Evolutionary conservation across 2,888 invertebrate genomes (phyloP).

Genomic region (Altica lythri): DNA sequence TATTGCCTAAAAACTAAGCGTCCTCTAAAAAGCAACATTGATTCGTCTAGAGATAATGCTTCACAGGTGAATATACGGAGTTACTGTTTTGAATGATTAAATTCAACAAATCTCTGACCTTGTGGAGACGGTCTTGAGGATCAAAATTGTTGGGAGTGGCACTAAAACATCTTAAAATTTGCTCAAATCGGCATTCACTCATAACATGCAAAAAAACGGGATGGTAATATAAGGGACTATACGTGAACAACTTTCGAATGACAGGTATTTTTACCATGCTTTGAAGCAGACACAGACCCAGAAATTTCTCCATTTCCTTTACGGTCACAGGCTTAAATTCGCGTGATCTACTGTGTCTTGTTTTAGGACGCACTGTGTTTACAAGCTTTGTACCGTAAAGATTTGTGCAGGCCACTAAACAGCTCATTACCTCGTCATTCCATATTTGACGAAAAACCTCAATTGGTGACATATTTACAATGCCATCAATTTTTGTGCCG

Average conservation of each 20-base stretch:
- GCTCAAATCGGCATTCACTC: slow-evolving; percentile 18
- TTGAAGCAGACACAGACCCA: slow-evolving; percentile 10
- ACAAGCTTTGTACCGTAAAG: background rate
- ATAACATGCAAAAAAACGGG: slow-evolving; percentile 5
- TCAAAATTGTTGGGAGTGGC: background rate
- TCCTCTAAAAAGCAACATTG: background rate
- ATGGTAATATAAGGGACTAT: slow-evolving; percentile 12
- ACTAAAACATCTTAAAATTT: slow-evolving; percentile 11
- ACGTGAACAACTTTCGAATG: slow-evolving; percentile 11
- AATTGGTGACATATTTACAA: too few relatives aligned
- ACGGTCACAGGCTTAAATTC: background rate
- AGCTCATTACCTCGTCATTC: slow-evolving; percentile 2
- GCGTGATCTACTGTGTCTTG: background rate
- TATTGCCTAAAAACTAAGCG: background rate
- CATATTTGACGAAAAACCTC: too few relatives aligned
- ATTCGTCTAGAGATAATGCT: slow-evolving; percentile 4
- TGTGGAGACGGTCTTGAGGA: background rate
- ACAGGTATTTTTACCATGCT: background rate
- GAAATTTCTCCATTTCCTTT: slow-evolving; percentile 10
- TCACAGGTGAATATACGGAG: background rate
- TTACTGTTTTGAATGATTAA: background rate
- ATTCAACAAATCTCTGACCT: background rate
- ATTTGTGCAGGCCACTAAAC: slow-evolving; percentile 2
- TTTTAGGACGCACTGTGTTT: background rate
- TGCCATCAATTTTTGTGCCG: too few relatives aligned